Base-by-base conservation (phyloP, 2,888 invertebrate species). In the Anaspis maculata region DNA sequence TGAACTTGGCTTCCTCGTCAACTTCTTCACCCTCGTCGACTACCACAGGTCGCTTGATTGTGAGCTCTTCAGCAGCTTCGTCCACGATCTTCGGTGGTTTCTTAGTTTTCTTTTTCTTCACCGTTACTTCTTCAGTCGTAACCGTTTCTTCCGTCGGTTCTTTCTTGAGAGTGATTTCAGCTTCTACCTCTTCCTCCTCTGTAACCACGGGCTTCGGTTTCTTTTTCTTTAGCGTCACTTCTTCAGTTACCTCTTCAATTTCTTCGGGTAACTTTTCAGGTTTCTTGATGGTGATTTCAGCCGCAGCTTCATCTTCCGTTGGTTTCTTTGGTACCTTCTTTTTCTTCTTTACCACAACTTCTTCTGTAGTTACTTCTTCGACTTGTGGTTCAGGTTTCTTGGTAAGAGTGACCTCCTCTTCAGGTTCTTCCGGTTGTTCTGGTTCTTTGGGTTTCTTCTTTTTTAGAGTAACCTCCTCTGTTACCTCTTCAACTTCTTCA, bases 1-100 rank as follows among this genome's bases (percentile, higher is more conserved):
- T 13, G 21, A 52, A 56, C 34, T 26, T 30, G 29, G 41, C 56
- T 40, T 69, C 68, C 50, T 74, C 71, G 53, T 75, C 46, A 24
- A 46, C 36, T 26, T 28, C 46, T 26, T 41, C 39, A 3, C 45
- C 37, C 30, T 51, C 47, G 19, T 49, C 51, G 25, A 46, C 42
- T 34, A 25, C 21, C 12, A 25, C 25, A 5, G 29, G 3, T 32
- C 24, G 27, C 22, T 25, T 29, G 11, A 30, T 30, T 25, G 25
- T 30, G 23, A 34, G 6, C 15, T 28, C 22, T 3, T 13, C 33
- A 13, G 33, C 33, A 2, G 33, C 27, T 23, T 27, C 33, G 21
- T 33, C 33, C 11, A 16, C 21, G 12, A 27, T 13, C 15, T 30
- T 33, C n/a, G 9, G 13, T 11, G 11, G 15, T 22, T 16, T 19